phyloP scores from a whole-genome alignment of 2,113 vertebrate species.

The Notarius quadriscutis region DNA sequence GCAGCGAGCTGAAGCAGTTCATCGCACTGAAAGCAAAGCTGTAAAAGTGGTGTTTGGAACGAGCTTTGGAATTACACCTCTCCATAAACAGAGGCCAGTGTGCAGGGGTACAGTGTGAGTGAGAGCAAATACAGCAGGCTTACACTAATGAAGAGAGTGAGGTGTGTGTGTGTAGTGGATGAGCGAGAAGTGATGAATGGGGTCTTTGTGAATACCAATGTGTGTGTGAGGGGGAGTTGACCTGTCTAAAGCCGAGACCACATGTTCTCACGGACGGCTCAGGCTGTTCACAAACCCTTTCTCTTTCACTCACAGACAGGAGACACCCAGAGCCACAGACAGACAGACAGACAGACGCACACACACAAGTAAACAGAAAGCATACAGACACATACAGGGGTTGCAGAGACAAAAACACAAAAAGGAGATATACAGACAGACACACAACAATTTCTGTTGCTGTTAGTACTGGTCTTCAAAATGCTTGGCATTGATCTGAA shows the following conservation, averaged over 20 bases:
- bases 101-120: slow-evolving; percentile 49
- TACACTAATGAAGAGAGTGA: slow-evolving; percentile 75
- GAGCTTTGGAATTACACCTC: slow-evolving; percentile 29
- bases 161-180: slow-evolving; percentile 75
- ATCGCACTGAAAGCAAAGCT: not conserved
- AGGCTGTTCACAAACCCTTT: slow-evolving; percentile 62
- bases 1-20: not conserved
- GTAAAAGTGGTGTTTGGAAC: slow-evolving; percentile 30
- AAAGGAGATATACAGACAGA: not conserved
- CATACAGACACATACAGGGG: not conserved
- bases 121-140: slow-evolving; percentile 68
- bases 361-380: not conserved
- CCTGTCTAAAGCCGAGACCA: slow-evolving; percentile 71
- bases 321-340: not conserved
- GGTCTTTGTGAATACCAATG: slow-evolving; percentile 70
- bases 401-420: not conserved
- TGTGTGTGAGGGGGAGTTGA: slow-evolving; percentile 57
- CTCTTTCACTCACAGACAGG: slow-evolving; percentile 19
- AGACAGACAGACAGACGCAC: not conserved
- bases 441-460: not conserved
- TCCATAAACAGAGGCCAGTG: slow-evolving; percentile 44
- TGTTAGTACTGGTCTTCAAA: not conserved
- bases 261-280: slow-evolving; percentile 71
- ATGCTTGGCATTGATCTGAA: not conserved
- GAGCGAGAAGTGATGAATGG: slow-evolving; percentile 74